phyloP scores from a whole-genome alignment of 2,888 invertebrate genomes.

The Seira sanloemensis region DNA sequence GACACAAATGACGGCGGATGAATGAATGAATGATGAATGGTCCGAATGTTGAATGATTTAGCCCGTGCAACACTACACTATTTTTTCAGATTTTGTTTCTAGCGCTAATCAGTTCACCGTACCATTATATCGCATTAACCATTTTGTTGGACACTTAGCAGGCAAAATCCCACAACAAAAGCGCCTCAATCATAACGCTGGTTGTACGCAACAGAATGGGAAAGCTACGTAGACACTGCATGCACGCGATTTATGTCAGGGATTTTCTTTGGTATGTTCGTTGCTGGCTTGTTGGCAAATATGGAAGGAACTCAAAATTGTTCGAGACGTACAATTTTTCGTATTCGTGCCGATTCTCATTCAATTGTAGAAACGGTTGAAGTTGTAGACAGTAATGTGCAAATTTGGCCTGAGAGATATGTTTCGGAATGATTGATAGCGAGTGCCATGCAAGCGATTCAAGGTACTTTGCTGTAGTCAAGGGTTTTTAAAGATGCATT shows the following conservation, averaged over 20 bases:
- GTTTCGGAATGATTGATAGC: not conserved
- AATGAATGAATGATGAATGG: no score
- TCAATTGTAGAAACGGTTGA: not conserved
- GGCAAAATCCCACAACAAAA: no score
- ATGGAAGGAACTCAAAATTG: no score
- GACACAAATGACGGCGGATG: no score
- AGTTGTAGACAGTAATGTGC: not conserved
- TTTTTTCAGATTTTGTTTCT: not conserved
- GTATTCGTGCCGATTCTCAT: no score
- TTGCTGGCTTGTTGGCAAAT: not conserved
- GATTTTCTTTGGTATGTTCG: not conserved
- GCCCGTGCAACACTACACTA: no score
- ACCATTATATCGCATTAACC: not conserved
- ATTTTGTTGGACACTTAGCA: not conserved
- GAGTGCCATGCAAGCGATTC: not conserved
- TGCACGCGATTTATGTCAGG: not conserved
- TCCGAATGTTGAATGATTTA: no score
- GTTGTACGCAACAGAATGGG: not conserved
- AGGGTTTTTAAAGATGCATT: no score
- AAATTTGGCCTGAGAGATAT: not conserved
- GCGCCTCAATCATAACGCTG: no score
- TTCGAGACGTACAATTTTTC: no score
- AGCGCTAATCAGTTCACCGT: not conserved
- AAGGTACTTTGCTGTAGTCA: no score
- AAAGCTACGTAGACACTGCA: no score